Base-by-base conservation (phyloP, 2,113 vertebrate genomes). In the Hyaena hyaena region DNA sequence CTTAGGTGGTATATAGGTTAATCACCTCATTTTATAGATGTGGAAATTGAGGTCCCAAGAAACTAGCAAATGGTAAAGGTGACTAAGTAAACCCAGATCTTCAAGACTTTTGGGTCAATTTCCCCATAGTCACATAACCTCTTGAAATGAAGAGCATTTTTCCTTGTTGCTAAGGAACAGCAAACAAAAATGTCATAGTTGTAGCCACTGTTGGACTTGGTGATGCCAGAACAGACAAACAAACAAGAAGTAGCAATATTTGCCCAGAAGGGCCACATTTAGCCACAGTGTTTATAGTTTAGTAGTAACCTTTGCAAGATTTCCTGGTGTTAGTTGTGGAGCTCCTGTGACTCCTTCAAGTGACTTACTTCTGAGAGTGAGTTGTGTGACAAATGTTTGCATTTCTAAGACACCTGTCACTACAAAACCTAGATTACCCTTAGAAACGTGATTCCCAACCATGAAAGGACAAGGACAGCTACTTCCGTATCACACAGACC, bases 61-160 rank as follows among this genome's bases (percentile, higher is more conserved):
- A 96, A 2, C 65, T 63, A n/a, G n/a, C 15, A 65, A 58, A 69
- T 65, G 48, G 21, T 45, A 68, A 10, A 35, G 9, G 12, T 68
- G 33, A 45, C 21, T 43, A 28, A 53, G 50, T 39, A 35, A 77
- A 45, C 61, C 68, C 48, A 58, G 80, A 82, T 65, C 66, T 65
- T 19, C 10, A 58, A 79, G 50, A 79, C 5, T 55, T 26, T 5
- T 6, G 17, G 53, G 1, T 35, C n/a, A 39, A 19, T 63, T 88
- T 91, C 31, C 7, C 58, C 5, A 21, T 9, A 1, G 33, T 82
- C 50, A 74, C 35, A 55, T 0, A 12, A 31, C 65, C 55, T 77
- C 33, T 93, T 74, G 17, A 93, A 71, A 24, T 61, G 81, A 92
- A 95, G 24, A 95, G 31, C 28, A 58, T 93, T 66, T 94, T 10